Conservation (phyloP, 2,888 invertebrate species). For the Drosophila silvestris region DNA sequence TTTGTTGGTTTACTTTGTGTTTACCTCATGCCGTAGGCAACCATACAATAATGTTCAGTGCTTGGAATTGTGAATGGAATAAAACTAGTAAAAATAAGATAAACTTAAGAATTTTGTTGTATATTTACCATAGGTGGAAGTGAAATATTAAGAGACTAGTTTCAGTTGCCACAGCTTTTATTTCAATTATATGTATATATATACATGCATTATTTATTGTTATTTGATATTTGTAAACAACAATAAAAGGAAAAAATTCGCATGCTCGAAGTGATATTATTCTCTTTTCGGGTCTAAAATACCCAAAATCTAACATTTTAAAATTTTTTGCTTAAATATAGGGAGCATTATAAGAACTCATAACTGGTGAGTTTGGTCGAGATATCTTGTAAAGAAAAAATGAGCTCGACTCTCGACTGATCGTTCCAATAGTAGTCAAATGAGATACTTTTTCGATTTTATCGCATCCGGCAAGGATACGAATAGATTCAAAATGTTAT, state of each 20-base stretch:
- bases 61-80: neutral
- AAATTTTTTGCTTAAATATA: neutral
- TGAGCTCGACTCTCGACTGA: slow-evolving; percentile 3
- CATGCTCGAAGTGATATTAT: neutral
- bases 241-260: neutral
- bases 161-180: slow-evolving; percentile 7
- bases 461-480: neutral
- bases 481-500: neutral
- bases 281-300: neutral
- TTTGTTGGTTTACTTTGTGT: neutral
- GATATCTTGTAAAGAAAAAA: neutral
- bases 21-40: neutral
- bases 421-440: slow-evolving; percentile 1
- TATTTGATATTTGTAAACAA: slow-evolving; percentile 13
- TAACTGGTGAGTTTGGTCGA: slow-evolving; percentile 1
- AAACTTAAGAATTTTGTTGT: neutral
- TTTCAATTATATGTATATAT: slow-evolving; percentile 4
- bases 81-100: neutral
- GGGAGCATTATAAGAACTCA: slow-evolving; percentile 4
- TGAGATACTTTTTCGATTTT: slow-evolving; percentile 1
- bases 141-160: neutral
- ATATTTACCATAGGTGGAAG: neutral
- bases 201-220: slow-evolving; percentile 1
- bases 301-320: neutral
- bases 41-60: neutral